Evolutionary conservation across 2,888 invertebrate genomes (phyloP), one percentile per base, ranked within the genome.

Genomic region (Spisula solida): DNA sequence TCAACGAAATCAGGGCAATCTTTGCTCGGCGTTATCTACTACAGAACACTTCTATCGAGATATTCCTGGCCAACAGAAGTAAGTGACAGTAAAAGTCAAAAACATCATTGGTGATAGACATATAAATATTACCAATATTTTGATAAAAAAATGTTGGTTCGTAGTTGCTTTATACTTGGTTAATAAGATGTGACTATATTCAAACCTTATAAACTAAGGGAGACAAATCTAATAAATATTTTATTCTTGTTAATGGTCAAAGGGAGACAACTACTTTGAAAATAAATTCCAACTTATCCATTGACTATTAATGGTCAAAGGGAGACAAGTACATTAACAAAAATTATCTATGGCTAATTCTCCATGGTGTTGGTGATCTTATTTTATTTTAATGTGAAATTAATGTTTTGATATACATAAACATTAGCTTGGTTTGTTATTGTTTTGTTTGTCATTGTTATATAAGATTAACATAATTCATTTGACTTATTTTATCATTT

Each of bases 41-140:
- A 94, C 99, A 99, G 97, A 99, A 99, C 94, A 97, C 97, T 88
- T 99, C 99, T 93, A 98, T 99, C 96, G 99, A 99, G 97, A 99
- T 99, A 97, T 99, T 99, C 97, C 98, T 99, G 94, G 99, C 99
- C 56, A 99, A 99, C 97, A 98, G 99, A 97, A 99, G 99, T 99
- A 97, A 98, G 98, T 98, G 14, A 18, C 6, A n/a, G n/a, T n/a
- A n/a, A n/a, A n/a, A n/a, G n/a, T n/a, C n/a, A n/a, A n/a, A n/a
- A n/a, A n/a, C n/a, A n/a, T n/a, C n/a, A n/a, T n/a, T n/a, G n/a
- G n/a, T n/a, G n/a, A n/a, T n/a, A n/a, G n/a, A n/a, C 18, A 34
- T 18, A 31, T 16, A 31, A 18, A 75, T 0, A 75, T 31, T 14
- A 51, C 51, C 14, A 51, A 51, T 51, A 16, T 51, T 41, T 1